These are phyloP conservation scores for Triplophysa bombifrons DNA, from an alignment of 2,797 vertebrate species.

Conservation along the genomic window DNA sequence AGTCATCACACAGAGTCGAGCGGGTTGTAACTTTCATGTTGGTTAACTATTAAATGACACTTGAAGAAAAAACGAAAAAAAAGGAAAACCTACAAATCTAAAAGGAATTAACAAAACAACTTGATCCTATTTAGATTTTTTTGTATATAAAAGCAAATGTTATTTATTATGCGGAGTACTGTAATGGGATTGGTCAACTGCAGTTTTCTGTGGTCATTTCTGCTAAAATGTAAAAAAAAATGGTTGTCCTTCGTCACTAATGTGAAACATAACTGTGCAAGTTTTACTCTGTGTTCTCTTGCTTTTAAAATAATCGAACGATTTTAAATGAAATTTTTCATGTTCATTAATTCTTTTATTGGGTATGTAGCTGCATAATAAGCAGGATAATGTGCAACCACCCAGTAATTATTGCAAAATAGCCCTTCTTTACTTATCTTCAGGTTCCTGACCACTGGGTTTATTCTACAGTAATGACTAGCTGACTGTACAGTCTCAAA, in stretches of 20 bases:
- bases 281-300: neutral
- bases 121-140: neutral
- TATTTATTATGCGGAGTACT: neutral
- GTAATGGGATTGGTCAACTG: neutral
- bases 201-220: neutral
- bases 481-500: neutral
- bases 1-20: conserved; percentile 9
- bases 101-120: too few species aligned
- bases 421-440: neutral
- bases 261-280: neutral
- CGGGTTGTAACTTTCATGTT: conserved; percentile 7
- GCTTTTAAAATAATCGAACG: neutral
- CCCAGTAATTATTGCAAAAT: neutral
- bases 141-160: neutral
- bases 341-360: neutral
- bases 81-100: neutral
- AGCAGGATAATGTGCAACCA: neutral
- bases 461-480: neutral
- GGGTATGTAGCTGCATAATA: neutral
- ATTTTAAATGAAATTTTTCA: neutral
- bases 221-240: neutral
- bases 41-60: neutral
- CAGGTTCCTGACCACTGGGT: neutral
- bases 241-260: neutral
- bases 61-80: neutral